Evolutionary conservation across 2,113 vertebrate species (phyloP).

Genomic region (Oryzias melastigma): DNA sequence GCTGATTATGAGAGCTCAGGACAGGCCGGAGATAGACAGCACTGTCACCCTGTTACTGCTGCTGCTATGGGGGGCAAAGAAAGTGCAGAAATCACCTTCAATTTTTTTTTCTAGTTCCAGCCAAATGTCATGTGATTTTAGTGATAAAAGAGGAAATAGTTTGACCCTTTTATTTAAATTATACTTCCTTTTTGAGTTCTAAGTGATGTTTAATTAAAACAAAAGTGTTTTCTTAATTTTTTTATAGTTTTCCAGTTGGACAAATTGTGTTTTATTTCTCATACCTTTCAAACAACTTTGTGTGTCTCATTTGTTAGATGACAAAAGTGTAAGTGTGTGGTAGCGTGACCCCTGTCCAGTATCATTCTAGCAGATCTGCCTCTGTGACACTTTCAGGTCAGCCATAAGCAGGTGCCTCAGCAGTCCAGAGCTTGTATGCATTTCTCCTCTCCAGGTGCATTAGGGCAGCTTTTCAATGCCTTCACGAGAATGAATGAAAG

Average conservation of each 20-base stretch:
- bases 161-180: too few species aligned
- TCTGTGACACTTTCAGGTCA: slow-evolving; percentile 55
- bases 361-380: slow-evolving; percentile 11
- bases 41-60: slow-evolving; percentile 24
- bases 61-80: slow-evolving; percentile 13
- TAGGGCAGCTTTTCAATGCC: slow-evolving; percentile 19
- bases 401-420: slow-evolving; percentile 8
- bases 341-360: slow-evolving; percentile 6
- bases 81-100: slow-evolving; percentile 25
- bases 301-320: background rate
- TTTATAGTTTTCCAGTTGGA: background rate
- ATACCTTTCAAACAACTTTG: background rate
- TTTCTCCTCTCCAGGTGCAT: slow-evolving; percentile 6
- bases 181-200: too few species aligned
- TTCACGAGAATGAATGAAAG: slow-evolving; percentile 54
- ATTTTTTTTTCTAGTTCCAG: background rate
- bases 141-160: too few species aligned
- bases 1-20: slow-evolving; percentile 68
- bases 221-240: background rate
- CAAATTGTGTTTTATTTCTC: background rate
- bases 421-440: slow-evolving; percentile 13
- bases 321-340: slow-evolving; percentile 15
- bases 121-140: too few species aligned
- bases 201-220: background rate
- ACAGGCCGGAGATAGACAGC: slow-evolving; percentile 42